A percentile compares a stretch with the other conserved stretches of the same genome.
Conservation (phyloP, 2,888 invertebrate species). For the Panorpa germanica region DNA sequence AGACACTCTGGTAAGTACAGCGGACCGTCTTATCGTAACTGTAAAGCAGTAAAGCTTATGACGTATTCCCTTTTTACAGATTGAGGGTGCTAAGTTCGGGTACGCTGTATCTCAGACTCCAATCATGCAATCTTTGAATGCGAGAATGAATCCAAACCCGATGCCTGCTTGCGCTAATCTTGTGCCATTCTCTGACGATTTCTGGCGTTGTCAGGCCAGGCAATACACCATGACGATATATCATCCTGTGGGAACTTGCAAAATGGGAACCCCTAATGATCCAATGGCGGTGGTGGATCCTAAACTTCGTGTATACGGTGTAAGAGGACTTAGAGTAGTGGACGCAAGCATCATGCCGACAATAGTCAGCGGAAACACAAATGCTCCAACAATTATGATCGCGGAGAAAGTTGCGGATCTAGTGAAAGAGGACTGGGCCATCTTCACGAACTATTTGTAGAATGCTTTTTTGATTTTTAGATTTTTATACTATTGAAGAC, state of each 20-base stretch:
- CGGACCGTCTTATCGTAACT: constrained; percentile 1
- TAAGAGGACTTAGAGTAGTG: constrained; percentile 48
- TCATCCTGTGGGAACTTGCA: constrained; percentile 65
- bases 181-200: constrained; percentile 47
- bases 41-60: constrained; percentile 1
- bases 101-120: constrained; percentile 37
- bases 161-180: constrained; percentile 46
- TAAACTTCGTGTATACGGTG: constrained; percentile 44
- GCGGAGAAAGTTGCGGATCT: constrained; percentile 68
- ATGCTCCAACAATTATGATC: constrained; percentile 68
- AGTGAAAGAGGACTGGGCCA: constrained; percentile 64
- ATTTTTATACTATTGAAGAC: no score
- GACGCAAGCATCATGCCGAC: constrained; percentile 73
- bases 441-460: no score
- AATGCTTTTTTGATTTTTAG: no score
- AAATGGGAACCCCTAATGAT: constrained; percentile 46
- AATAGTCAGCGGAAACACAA: constrained; percentile 63
- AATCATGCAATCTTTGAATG: constrained; percentile 37
- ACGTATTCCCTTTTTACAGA: constrained; percentile 22
- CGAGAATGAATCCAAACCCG: constrained; percentile 38
- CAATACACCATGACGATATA: constrained; percentile 64
- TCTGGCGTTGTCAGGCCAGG: constrained; percentile 55
- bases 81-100: constrained; percentile 55
- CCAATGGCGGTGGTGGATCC: constrained; percentile 49
- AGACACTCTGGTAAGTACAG: constrained; percentile 39